Evolutionary conservation across 2,113 vertebrate genomes (phyloP), one percentile per base, ranked within the genome.

Genomic region (Mormyrus iriodes): DNA sequence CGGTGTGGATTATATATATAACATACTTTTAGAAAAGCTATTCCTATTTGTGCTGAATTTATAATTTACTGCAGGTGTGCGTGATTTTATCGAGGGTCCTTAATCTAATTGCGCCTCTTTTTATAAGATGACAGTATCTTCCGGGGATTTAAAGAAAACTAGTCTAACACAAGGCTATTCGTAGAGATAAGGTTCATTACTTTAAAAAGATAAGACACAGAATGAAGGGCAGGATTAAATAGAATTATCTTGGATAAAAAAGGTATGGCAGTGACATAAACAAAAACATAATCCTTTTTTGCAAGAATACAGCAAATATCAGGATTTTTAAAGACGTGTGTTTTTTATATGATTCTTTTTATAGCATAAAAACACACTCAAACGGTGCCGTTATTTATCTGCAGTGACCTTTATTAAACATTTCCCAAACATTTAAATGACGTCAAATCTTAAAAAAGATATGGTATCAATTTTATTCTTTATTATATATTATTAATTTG

Each of bases 101-200:
- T 89, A 79, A 89, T 89, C 35, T 76, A 44, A 89, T 44, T 89
- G 79, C 53, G 39, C 42, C 7, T 79, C 39, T 88, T 55, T 86
- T 55, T 58, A 52, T 35, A 73, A 88, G 88, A 69, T 42, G 73
- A 9, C 35, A 55, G 79, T 89, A 39, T 89, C 35, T 84, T 52
- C 52, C 3, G 88, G 76, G 88, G 35, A 35, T 84, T 52, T 35
- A 35, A 39, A 84, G 31, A 85, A n/a, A 61, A 4, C 51, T 19
- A 27, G n/a, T 24, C 35, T 35, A 58, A 85, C 83, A 52, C 35
- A 85, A 61, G 76, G 51, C 76, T 24, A n/a, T 84, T 61, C 39
- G 27, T 39, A 53, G 79, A 89, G 88, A 89, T 89, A 89, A 61
- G 88, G 79, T 61, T 89, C 79, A 84, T 84, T 88, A 82, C 51